Conservation (phyloP, 1,140 invertebrate genomes). For the Macrotrachela quadricornifera region DNA sequence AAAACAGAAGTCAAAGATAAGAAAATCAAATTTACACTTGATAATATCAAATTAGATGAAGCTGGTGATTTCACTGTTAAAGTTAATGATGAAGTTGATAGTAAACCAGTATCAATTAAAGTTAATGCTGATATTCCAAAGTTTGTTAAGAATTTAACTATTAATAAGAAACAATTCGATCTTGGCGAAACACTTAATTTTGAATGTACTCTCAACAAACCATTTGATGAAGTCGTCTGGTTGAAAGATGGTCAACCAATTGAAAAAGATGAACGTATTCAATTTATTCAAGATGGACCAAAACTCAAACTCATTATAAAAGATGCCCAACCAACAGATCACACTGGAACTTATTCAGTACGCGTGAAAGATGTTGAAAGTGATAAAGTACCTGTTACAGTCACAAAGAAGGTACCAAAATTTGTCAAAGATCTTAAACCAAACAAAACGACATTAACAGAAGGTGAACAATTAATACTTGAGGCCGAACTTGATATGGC, state of each 20-base stretch:
- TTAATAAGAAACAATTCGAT: too few relatives aligned
- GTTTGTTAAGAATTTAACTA: too few relatives aligned
- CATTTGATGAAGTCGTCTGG: constrained; percentile 1
- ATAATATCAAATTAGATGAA: background rate
- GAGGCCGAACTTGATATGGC: too few relatives aligned
- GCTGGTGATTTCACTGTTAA: too few relatives aligned
- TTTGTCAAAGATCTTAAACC: too few relatives aligned
- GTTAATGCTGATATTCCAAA: too few relatives aligned
- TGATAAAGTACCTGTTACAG: too few relatives aligned
- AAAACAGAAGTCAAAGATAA: background rate
- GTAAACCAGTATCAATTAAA: background rate
- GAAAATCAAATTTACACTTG: background rate
- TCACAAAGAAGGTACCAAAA: too few relatives aligned
- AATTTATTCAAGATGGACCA: background rate
- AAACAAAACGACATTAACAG: too few relatives aligned
- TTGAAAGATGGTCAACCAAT: background rate
- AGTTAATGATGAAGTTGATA: background rate
- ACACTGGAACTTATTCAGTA: too few relatives aligned
- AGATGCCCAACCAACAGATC: background rate
- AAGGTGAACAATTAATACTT: too few relatives aligned
- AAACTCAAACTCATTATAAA: background rate
- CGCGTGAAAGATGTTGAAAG: too few relatives aligned
- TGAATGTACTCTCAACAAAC: background rate
- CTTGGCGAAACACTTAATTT: background rate
- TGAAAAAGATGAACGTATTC: background rate